Percentiles rank a stretch among this genome's conserved stretches.
Evolutionary conservation across 92 coral and sea anemone genomes (phyloP).

Genomic region (Siderastrea siderea): DNA sequence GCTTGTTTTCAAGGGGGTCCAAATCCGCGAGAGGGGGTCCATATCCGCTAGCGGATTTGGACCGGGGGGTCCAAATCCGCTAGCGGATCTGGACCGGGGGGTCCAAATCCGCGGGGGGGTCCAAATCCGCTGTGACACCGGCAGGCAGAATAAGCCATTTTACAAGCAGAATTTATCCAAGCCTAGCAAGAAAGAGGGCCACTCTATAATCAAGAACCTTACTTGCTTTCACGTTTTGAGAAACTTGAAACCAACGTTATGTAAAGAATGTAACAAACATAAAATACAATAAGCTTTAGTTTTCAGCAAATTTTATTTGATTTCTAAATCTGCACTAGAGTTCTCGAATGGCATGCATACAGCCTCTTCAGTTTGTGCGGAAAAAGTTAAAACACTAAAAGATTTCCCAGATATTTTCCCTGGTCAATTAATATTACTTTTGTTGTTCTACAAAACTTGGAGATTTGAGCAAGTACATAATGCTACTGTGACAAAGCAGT

Average conservation of each 20-base stretch:
- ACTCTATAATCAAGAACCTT: no score
- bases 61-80: slow-evolving; percentile 27
- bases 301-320: slow-evolving; percentile 4
- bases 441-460: neutral
- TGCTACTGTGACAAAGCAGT: neutral
- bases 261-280: neutral
- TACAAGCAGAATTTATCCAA: no score
- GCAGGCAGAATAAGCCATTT: no score
- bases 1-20: slow-evolving; percentile 5
- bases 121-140: no score
- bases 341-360: neutral
- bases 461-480: neutral
- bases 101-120: no score
- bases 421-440: neutral
- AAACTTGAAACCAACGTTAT: no score
- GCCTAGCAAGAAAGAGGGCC: no score
- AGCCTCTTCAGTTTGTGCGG: neutral
- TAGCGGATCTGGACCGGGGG: no score
- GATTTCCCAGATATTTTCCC: neutral
- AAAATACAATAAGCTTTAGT: neutral
- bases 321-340: neutral
- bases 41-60: slow-evolving; percentile 24
- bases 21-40: slow-evolving; percentile 21
- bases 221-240: no score
- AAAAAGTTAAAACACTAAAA: neutral